A percentile compares a stretch with the other conserved stretches of the same genome.
Evolutionary conservation across 2,888 invertebrate species (phyloP).

Genomic region (Aricia artaxerxes): DNA sequence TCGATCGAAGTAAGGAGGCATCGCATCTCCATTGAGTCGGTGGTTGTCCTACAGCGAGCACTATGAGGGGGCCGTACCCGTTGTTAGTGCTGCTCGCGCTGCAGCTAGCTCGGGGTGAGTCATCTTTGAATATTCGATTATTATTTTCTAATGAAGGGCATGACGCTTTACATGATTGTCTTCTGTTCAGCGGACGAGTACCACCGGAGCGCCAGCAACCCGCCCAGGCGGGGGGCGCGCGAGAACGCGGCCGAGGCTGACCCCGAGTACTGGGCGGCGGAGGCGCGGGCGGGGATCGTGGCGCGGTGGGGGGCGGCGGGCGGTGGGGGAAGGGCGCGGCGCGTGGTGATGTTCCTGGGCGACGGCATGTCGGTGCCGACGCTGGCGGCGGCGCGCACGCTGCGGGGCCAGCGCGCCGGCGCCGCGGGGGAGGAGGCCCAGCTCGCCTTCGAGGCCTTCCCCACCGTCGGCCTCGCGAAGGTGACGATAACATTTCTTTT

Average conservation of each 20-base stretch:
- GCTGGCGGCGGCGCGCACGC: conserved; percentile 83
- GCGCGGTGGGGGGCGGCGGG: conserved; percentile 50
- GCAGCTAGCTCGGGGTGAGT: background rate
- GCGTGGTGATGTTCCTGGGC: conserved; percentile 86
- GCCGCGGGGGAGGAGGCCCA: conserved; percentile 80
- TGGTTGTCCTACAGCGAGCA: background rate
- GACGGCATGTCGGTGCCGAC: conserved; percentile 89
- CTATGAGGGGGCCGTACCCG: background rate
- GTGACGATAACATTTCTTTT: conserved; percentile 52
- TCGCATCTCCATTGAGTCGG: background rate
- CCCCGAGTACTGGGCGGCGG: conserved; percentile 66
- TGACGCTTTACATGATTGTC: too few species aligned
- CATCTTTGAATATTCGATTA: background rate
- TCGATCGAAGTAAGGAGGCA: background rate
- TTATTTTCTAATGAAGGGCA: background rate
- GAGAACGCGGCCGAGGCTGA: conserved; percentile 41
- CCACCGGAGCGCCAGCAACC: conserved; percentile 14
- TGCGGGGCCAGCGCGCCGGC: conserved; percentile 80
- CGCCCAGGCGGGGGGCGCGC: background rate
- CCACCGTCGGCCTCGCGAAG: conserved; percentile 83
- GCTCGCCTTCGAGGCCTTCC: conserved; percentile 83
- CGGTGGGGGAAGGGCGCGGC: conserved; percentile 53
- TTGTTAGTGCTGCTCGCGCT: background rate
- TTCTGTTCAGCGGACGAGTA: conserved; percentile 5
- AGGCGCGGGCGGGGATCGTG: conserved; percentile 66